Base-by-base conservation (phyloP, 2,113 vertebrate genomes). In the Phaetusa simplex region DNA sequence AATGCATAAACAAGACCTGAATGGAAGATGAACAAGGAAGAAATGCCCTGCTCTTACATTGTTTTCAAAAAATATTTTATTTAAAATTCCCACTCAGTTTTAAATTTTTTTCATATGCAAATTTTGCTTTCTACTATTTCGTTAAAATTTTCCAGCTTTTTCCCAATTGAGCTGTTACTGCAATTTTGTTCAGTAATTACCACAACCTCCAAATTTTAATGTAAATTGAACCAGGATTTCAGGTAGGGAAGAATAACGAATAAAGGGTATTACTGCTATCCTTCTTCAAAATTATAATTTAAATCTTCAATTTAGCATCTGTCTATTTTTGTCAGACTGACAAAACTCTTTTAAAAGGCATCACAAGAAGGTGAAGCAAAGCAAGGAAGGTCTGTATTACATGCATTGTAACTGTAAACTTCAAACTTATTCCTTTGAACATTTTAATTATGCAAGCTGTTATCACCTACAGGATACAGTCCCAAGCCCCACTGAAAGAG, bases 251-350 rank as follows among this genome's bases (percentile, higher is more conserved):
- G 55, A 92, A 78, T 67, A 96, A 86, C 2, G 4, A 94, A 53
- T 73, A 77, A 30, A 43, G 3, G 8, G 16, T 52, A 70, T 87
- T 89, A 62, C 20, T 59, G 55, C 42, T 94, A 65, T 47, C 67
- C 29, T 94, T 94, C 74, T 92, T 74, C n/a, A 8, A 91, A 97
- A 93, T 9, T 15, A 7, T 79, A 86, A 94, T 62, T 90, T 87
- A 72, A 43, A 50, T 88, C 62, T 81, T 86, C 82, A 90, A 27
- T 88, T 96, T 93, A 95, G 78, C 32, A 93, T 53, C n/a, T 78
- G 34, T 15, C 61, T 92, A 12, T 49, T 88, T 95, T 87, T 90
- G 77, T 94, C 78, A 94, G 87, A 58, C 59, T 96, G 76, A 59
- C 81, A 90, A 83, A 90, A 81, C 21, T 26, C 53, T 52, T 42